Percentiles rank a stretch among this genome's conserved stretches.
phyloP scores from a whole-genome alignment of 2,888 invertebrate genomes.

The Hypercompe scribonia region DNA sequence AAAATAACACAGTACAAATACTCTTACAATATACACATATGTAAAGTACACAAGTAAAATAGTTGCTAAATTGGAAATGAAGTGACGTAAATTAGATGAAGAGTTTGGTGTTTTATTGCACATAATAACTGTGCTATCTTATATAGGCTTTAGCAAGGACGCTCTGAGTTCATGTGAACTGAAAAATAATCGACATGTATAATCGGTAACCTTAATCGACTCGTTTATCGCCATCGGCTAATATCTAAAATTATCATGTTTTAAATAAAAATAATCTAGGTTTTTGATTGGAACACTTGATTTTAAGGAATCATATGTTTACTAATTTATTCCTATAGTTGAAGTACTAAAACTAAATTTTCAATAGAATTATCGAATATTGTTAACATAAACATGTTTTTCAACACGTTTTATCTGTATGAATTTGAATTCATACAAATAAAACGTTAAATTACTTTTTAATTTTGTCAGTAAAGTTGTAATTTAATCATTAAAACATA shows the following conservation, averaged over 20 bases:
- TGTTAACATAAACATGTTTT: no score
- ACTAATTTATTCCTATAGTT: no score
- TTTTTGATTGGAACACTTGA: no score
- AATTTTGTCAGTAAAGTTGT: neutral
- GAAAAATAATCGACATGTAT: neutral
- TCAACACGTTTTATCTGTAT: no score
- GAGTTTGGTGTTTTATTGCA: neutral
- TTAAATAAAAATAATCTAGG: no score
- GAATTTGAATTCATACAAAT: no score
- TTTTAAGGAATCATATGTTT: no score
- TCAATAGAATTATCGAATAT: no score
- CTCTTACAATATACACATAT: neutral
- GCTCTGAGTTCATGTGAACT: neutral
- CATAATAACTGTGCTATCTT: neutral
- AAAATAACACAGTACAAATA: neutral
- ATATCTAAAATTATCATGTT: neutral
- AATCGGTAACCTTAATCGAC: neutral
- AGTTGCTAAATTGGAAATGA: neutral
- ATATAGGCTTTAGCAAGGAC: neutral
- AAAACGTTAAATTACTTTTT: neutral
- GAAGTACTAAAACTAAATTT: no score
- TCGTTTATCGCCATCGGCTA: neutral
- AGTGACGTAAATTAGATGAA: neutral
- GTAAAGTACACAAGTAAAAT: neutral
- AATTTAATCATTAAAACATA: no score